A percentile compares a stretch with the other conserved stretches of the same genome.
These are phyloP conservation scores for Arothron firmamentum DNA, from an alignment of 2,113 vertebrate genomes.

Conservation along the genomic window DNA sequence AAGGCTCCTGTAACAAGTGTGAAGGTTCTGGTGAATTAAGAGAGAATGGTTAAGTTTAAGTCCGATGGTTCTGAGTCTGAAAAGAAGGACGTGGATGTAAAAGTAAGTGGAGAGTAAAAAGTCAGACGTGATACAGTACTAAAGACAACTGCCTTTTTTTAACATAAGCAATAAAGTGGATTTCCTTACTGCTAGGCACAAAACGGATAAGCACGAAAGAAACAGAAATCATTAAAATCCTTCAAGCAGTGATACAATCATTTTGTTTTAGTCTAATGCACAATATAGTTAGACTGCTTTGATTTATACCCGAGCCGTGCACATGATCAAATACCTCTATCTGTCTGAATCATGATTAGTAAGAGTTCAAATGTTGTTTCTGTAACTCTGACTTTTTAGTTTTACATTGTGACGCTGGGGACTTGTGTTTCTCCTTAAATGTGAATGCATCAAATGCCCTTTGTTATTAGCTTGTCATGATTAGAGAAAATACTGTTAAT, in stretches of 20 bases:
- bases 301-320: conserved; percentile 31
- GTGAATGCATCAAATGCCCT: conserved; percentile 30
- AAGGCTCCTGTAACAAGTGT: no score
- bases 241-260: neutral
- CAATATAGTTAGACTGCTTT: conserved; percentile 1
- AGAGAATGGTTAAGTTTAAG: no score
- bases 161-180: no score
- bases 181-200: neutral
- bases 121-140: no score
- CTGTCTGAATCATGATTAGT: conserved; percentile 24
- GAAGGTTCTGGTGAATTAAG: no score
- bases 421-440: conserved; percentile 27
- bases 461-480: conserved; percentile 27
- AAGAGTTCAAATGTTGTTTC: conserved; percentile 24
- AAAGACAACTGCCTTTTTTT: no score
- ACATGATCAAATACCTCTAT: conserved; percentile 49
- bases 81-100: no score
- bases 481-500: conserved; percentile 34
- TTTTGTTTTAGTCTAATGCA: neutral
- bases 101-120: no score
- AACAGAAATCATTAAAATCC: no score
- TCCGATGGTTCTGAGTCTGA: no score
- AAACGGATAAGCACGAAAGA: neutral
- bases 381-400: conserved; percentile 26
- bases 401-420: conserved; percentile 21